Base-by-base conservation (phyloP, 2,797 vertebrate genomes). In the Pseudochaenichthys georgianus region DNA sequence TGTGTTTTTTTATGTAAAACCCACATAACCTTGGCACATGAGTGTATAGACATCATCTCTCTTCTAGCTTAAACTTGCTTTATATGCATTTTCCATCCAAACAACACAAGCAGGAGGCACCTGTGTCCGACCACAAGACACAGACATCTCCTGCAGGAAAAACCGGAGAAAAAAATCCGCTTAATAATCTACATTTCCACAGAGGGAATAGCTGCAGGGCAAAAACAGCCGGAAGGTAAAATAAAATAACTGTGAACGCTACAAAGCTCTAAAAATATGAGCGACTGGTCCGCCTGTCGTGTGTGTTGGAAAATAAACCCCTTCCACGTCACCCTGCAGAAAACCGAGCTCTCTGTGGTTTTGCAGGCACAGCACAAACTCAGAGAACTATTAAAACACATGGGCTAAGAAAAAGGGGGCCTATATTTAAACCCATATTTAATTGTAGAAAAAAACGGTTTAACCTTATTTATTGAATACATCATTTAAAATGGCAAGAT, bases 401-500 rank as follows among this genome's bases (percentile, higher is more conserved):
- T 69, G 74, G 67, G 65, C 81, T 82, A 85, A 80, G 77, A 88
- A 92, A 90, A 88, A 38, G 34, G 70, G 69, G 64, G 75, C 58
- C 92, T 90, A 87, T 93, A 93, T 94, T 93, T 89, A 87, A 91
- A 81, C 52, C 54, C 82, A 94, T 90, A 87, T 92, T 91, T 93
- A 94, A 95, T 94, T 90, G 90, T 82, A 89, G 87, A 88, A 90
- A 90, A 90, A 87, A 78, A 87, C 41, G 19, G 81, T n/a, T n/a
- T n/a, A n/a, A n/a, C n/a, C n/a, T n/a, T n/a, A n/a, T n/a, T n/a
- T n/a, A n/a, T n/a, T n/a, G n/a, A n/a, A n/a, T n/a, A n/a, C n/a
- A n/a, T n/a, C n/a, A n/a, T n/a, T n/a, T n/a, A n/a, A n/a, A n/a
- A n/a, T n/a, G n/a, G n/a, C n/a, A n/a, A n/a, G n/a, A n/a, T n/a